phyloP scores from a whole-genome alignment of 2,113 vertebrate species.

The Melanerpes aurifrons region DNA sequence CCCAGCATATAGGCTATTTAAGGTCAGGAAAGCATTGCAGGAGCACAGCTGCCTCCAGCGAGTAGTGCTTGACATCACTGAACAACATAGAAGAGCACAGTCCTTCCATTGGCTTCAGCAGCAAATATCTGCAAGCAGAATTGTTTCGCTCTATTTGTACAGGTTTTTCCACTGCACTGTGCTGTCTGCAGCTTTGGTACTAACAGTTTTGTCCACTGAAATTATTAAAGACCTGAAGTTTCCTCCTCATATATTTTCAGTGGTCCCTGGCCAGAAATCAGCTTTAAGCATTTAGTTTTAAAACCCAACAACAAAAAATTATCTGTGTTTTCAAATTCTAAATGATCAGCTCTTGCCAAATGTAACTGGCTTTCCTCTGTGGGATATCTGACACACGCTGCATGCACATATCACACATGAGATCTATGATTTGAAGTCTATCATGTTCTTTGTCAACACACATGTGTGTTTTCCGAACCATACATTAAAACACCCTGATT shows the following conservation, averaged over 20 bases:
- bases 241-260: not conserved
- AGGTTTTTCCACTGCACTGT: conserved; percentile 45
- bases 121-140: conserved; percentile 59
- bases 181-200: not conserved
- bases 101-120: conserved; percentile 59
- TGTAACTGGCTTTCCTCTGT: conserved; percentile 22
- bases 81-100: conserved; percentile 50
- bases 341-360: conserved; percentile 10
- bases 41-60: conserved; percentile 61
- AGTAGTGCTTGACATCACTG: conserved; percentile 63
- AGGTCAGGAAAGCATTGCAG: conserved; percentile 53
- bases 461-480: conserved; percentile 26
- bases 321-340: not conserved
- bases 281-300: not conserved
- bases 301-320: not conserved
- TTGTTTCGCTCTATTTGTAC: conserved; percentile 62
- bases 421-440: conserved; percentile 60
- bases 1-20: conserved; percentile 64
- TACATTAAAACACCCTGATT: not conserved
- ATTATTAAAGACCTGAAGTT: not conserved
- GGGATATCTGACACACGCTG: not conserved
- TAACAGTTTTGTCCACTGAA: conserved; percentile 3
- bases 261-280: not conserved
- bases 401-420: not conserved
- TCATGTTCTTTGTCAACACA: conserved; percentile 38